These are phyloP conservation scores for Cerastoderma edule DNA, from an alignment of 2,888 invertebrate genomes.

Conservation along the genomic window DNA sequence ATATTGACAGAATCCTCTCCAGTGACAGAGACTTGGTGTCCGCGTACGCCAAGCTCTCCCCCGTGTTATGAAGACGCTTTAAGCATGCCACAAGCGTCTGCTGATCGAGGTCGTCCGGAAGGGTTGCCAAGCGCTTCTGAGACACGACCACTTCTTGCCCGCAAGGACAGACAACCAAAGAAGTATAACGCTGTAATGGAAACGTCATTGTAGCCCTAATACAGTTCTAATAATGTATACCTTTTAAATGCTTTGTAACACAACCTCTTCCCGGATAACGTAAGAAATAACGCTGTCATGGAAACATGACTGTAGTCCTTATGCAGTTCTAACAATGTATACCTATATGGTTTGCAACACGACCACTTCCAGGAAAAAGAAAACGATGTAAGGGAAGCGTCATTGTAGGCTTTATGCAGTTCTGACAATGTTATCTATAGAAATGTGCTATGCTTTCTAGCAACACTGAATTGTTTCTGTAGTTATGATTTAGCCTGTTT, in stretches of 20 bases:
- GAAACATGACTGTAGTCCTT: background rate
- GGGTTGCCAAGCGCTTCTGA: constrained; percentile 23
- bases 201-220: constrained; percentile 43
- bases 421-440: too few species aligned
- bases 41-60: constrained; percentile 51
- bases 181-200: constrained; percentile 52
- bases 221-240: background rate
- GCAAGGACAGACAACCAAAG: constrained; percentile 1
- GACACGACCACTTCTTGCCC: constrained; percentile 3
- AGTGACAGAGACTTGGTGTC: constrained; percentile 1
- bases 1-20: constrained; percentile 35
- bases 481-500: too few species aligned
- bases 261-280: too few species aligned
- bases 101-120: background rate
- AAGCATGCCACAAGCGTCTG: constrained; percentile 55
- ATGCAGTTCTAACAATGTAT: background rate
- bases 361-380: background rate
- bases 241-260: background rate
- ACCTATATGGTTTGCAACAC: background rate
- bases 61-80: constrained; percentile 64
- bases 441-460: too few species aligned
- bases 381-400: background rate
- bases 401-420: too few species aligned
- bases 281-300: background rate
- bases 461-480: too few species aligned